phyloP scores from a whole-genome alignment of 2,113 vertebrate species.

The Scopus umbretta region DNA sequence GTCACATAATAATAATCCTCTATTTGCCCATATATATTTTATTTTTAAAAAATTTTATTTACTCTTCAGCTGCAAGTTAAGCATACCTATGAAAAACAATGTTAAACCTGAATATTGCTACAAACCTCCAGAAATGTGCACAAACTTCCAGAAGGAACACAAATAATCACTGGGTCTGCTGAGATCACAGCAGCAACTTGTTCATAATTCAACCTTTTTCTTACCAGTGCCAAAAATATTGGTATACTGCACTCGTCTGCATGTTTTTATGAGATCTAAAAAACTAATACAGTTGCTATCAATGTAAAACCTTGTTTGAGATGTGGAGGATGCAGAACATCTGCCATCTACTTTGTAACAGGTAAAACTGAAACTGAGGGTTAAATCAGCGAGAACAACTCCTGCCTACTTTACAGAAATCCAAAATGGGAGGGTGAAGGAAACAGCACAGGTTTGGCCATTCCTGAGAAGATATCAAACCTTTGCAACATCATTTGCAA shows the following conservation, averaged over 20 bases:
- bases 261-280: not conserved
- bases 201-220: not conserved
- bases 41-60: not conserved
- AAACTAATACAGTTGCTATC: not conserved
- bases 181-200: not conserved
- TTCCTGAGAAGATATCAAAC: not conserved
- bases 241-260: not conserved
- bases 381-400: not conserved
- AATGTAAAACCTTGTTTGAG: not conserved
- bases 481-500: not conserved
- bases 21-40: not conserved
- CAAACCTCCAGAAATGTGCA: not conserved
- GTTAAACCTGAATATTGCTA: not conserved
- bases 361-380: not conserved
- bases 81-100: not conserved
- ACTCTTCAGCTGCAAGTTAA: not conserved
- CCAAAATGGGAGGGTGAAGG: not conserved
- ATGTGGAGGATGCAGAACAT: not conserved
- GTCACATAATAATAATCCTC: not conserved
- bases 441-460: not conserved
- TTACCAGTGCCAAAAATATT: not conserved
- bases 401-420: not conserved
- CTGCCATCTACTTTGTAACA: not conserved
- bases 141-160: not conserved
- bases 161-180: not conserved